Percentiles rank a stretch among this genome's conserved stretches.
These are phyloP conservation scores for Ladona fulva DNA, from an alignment of 1,140 invertebrate genomes.

Conservation along the genomic window DNA sequence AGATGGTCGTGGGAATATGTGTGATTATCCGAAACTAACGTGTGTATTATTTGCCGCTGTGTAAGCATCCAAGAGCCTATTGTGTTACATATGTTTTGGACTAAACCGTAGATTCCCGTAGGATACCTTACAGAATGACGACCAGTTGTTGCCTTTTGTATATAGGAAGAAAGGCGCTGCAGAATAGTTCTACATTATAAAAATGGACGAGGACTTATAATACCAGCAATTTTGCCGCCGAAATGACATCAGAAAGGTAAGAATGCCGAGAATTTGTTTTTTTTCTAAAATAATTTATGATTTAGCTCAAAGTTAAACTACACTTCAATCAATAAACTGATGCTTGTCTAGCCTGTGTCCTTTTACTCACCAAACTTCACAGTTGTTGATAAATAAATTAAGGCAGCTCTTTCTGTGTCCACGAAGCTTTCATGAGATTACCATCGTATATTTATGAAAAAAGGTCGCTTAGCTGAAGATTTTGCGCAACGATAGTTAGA, in stretches of 20 bases:
- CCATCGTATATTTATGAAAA: no score
- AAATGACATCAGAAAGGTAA: neutral
- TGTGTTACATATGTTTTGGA: neutral
- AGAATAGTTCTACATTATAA: neutral
- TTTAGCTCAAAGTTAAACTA: neutral
- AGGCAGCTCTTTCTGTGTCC: no score
- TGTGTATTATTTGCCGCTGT: neutral
- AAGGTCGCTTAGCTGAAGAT: no score
- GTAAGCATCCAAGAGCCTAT: neutral
- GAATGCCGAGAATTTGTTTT: neutral
- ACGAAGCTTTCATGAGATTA: no score
- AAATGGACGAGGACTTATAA: neutral
- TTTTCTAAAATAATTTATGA: neutral
- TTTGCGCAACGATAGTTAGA: no score
- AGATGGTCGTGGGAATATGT: neutral
- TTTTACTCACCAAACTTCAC: no score
- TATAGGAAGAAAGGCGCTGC: neutral
- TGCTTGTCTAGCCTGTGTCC: neutral
- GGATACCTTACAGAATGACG: neutral
- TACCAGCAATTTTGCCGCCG: neutral
- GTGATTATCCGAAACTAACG: neutral
- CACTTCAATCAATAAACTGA: neutral
- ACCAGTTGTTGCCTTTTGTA: neutral
- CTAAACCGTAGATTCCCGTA: neutral
- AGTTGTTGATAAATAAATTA: no score